phyloP scores from a whole-genome alignment of 1,140 invertebrate species.

The Metopolophium dirhodum region DNA sequence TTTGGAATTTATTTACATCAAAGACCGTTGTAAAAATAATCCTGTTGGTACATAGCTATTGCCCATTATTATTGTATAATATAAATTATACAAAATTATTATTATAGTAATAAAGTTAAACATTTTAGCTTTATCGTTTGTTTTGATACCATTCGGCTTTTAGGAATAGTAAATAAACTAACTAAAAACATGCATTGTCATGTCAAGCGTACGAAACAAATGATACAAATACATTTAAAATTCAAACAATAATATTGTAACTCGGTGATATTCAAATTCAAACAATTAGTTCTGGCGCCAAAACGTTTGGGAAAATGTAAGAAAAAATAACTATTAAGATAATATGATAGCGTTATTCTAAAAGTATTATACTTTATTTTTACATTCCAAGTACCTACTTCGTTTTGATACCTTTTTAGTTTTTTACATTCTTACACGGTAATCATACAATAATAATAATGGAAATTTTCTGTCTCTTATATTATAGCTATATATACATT shows the following conservation, averaged over 20 bases:
- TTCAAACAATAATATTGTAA: not conserved
- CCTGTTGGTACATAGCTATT: not conserved
- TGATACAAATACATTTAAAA: constrained; percentile 1
- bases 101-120: not conserved
- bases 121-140: not conserved
- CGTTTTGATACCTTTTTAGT: not conserved
- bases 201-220: not conserved
- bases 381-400: not conserved
- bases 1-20: not conserved
- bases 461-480: not conserved
- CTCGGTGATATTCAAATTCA: not conserved
- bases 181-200: no score
- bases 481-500: not conserved
- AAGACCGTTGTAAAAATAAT: not conserved
- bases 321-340: not conserved
- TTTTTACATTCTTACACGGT: not conserved
- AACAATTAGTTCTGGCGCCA: not conserved
- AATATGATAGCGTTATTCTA: not conserved
- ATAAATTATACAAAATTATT: not conserved
- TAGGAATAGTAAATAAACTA: not conserved
- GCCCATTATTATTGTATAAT: not conserved
- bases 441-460: not conserved
- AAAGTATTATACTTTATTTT: not conserved
- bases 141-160: not conserved
- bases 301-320: not conserved